These are phyloP conservation scores for Lethocerus indicus DNA, from an alignment of 1,140 invertebrate species.

Conservation along the genomic window DNA sequence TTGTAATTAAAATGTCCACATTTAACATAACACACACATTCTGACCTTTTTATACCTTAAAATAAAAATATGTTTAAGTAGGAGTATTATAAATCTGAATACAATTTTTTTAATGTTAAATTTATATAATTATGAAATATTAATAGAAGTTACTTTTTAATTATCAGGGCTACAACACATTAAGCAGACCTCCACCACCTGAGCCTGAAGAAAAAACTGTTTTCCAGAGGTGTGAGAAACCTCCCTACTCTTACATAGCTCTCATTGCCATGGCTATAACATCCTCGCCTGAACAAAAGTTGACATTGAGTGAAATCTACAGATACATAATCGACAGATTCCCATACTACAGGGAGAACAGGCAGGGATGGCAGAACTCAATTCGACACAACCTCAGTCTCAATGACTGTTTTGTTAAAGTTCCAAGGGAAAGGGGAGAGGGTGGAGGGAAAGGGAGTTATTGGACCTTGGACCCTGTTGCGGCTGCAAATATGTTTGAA, in stretches of 20 bases:
- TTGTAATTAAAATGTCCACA: no score
- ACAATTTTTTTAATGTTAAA: no score
- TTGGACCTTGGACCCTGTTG: slow-evolving; percentile 93
- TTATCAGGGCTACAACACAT: no score
- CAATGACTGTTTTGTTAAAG: slow-evolving; percentile 98
- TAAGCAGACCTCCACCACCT: no score
- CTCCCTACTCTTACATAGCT: slow-evolving; percentile 95
- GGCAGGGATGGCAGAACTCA: slow-evolving; percentile 90
- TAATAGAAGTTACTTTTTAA: no score
- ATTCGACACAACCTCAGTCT: slow-evolving; percentile 92
- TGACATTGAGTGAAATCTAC: slow-evolving; percentile 96
- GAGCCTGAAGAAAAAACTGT: neutral
- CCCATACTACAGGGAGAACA: slow-evolving; percentile 94
- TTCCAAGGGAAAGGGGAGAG: slow-evolving; percentile 61
- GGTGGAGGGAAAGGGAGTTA: slow-evolving; percentile 93
- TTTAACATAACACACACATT: no score
- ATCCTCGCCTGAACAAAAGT: slow-evolving; percentile 77
- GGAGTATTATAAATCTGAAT: no score
- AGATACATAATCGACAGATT: slow-evolving; percentile 92
- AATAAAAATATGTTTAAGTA: no score
- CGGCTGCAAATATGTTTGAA: slow-evolving; percentile 92
- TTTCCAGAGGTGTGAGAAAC: slow-evolving; percentile 51
- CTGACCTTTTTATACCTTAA: no score
- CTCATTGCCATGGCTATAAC: slow-evolving; percentile 97
- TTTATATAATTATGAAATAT: no score